These are phyloP conservation scores for Stomatorhinus ivindoensis DNA, from an alignment of 2,113 vertebrate genomes.

Conservation along the genomic window DNA sequence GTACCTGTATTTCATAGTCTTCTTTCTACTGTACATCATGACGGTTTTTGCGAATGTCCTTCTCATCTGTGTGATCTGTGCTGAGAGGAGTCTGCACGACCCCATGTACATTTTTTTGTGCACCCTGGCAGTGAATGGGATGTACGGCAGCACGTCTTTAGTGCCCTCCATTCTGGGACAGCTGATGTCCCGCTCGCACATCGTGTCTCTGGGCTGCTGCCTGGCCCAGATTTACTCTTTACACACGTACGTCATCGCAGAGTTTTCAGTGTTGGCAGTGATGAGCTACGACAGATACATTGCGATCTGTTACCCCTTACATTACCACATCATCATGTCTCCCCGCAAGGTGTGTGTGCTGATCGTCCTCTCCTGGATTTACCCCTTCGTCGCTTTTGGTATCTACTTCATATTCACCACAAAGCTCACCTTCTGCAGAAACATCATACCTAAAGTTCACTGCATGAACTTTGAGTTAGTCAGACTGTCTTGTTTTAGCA, in stretches of 20 bases:
- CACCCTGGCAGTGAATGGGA: constrained; percentile 45
- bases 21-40: constrained; percentile 25
- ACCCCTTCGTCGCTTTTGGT: neutral
- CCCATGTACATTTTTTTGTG: constrained; percentile 53
- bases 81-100: constrained; percentile 46
- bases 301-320: constrained; percentile 42
- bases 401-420: constrained; percentile 23
- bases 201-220: constrained; percentile 37
- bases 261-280: constrained; percentile 37
- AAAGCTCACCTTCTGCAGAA: constrained; percentile 36
- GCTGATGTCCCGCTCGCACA: constrained; percentile 30
- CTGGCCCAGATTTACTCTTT: constrained; percentile 49
- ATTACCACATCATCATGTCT: constrained; percentile 37
- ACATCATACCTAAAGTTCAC: constrained; percentile 38
- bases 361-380: constrained; percentile 29
- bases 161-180: constrained; percentile 34
- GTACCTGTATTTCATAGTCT: constrained; percentile 35
- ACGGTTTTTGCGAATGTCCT: constrained; percentile 31
- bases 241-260: constrained; percentile 33
- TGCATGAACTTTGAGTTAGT: constrained; percentile 42
- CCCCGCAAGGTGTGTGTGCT: neutral
- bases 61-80: constrained; percentile 38
- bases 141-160: constrained; percentile 39
- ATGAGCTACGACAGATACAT: constrained; percentile 46
- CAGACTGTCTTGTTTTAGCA: constrained; percentile 45